Base-by-base conservation (phyloP, 2,113 vertebrate species). In the Crotophaga sulcirostris region DNA sequence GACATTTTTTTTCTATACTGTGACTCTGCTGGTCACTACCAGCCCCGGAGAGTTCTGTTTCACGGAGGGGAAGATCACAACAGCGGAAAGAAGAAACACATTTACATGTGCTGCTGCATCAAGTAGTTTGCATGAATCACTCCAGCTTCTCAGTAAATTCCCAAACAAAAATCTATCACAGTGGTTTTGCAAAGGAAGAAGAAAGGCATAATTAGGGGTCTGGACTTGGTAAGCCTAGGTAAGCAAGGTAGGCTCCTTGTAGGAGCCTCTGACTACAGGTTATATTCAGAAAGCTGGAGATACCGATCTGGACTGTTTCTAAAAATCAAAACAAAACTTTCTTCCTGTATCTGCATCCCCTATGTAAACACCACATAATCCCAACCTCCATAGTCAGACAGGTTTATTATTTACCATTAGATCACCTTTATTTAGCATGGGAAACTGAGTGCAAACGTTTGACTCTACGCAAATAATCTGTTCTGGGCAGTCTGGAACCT, bases 271-370 rank as follows among this genome's bases (percentile, higher is more conserved):
- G 13, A 56, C 49, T 84, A 38, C 84, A 87, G 16, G 42, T 93
- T 96, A 77, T 86, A 95, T 94, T 95, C 93, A 96, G 89, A 87
- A 56, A 91, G 83, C 74, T 77, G 68, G 88, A 95, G 77, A 94
- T 84, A 96, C 49, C 69, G 88, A 95, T 93, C 90, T 94, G 76
- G 84, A 90, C 69, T 13, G 18, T 56, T 73, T 86, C 45, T 28
- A 49, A 66, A 92, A 90, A 90, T 49, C 31, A 81, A 89, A 29
- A 0, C 31, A 88, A 68, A 92, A 40, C 45, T 40, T 84, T 76
- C 55, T 84, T 44, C 21, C 9, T 56, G 60, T 49, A 28, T 26
- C 55, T 69, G 38, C 63, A 7, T 63, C 34, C 52, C 34, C 44
- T 62, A 12, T 25, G 24, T 42, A 78, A 92, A 78, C 33, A 81